These are phyloP conservation scores for Heterodera filipjevi DNA, from an alignment of 2,888 invertebrate species.

Conservation along the genomic window DNA sequence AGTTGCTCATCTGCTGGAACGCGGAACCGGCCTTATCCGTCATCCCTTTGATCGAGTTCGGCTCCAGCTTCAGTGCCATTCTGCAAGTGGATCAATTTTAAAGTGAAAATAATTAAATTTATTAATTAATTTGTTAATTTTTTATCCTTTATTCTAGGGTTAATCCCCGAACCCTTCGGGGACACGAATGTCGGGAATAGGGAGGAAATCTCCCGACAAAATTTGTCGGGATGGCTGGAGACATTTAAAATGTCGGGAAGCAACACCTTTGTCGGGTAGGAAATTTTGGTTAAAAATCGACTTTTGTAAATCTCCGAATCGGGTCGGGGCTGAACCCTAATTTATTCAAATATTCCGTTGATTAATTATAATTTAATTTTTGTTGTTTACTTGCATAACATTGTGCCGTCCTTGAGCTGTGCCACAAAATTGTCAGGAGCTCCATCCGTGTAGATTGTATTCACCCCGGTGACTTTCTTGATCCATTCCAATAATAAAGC, in stretches of 20 bases:
- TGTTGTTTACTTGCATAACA: constrained; percentile 78
- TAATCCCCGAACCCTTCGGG: too few relatives aligned
- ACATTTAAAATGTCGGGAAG: too few relatives aligned
- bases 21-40: neutral
- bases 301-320: too few relatives aligned
- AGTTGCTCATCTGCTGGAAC: constrained; percentile 17
- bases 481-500: constrained; percentile 92
- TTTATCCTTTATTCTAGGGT: too few relatives aligned
- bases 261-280: too few relatives aligned
- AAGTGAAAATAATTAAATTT: too few relatives aligned
- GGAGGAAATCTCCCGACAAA: too few relatives aligned
- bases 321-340: too few relatives aligned
- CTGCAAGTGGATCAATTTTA: neutral
- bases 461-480: constrained; percentile 77
- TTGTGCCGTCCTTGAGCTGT: constrained; percentile 84
- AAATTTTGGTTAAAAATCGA: too few relatives aligned
- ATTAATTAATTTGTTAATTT: too few relatives aligned
- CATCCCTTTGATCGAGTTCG: neutral
- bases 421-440: constrained; percentile 90
- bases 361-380: neutral
- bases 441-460: constrained; percentile 78
- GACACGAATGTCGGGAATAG: too few relatives aligned
- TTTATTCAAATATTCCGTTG: neutral
- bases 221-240: neutral
- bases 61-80: neutral